These are phyloP conservation scores for Lithodes maja DNA, from an alignment of 2,888 invertebrate genomes.

Conservation along the genomic window DNA sequence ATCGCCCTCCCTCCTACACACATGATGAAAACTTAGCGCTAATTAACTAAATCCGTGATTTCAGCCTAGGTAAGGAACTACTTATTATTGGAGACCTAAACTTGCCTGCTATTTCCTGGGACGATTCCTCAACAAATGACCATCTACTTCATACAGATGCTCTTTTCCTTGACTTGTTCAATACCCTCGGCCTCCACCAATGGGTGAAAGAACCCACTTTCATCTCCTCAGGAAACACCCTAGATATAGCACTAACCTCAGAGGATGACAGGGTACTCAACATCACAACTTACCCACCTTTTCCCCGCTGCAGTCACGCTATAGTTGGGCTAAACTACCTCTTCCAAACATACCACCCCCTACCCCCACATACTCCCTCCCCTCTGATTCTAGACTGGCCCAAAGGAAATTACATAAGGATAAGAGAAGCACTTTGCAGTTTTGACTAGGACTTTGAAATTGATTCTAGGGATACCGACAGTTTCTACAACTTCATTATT, in stretches of 20 bases:
- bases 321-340: too few species aligned
- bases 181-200: conserved; percentile 1
- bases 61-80: conserved; percentile 10
- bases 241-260: background rate
- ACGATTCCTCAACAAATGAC: too few species aligned
- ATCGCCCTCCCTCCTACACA: background rate
- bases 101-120: background rate
- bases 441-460: too few species aligned
- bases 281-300: background rate
- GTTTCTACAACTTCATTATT: background rate
- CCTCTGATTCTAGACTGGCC: too few species aligned
- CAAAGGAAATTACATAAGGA: too few species aligned
- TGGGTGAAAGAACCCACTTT: background rate
- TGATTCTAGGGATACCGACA: too few species aligned
- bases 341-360: too few species aligned
- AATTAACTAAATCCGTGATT: background rate
- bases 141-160: background rate
- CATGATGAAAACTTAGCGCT: background rate
- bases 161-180: background rate
- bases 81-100: background rate
- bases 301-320: too few species aligned
- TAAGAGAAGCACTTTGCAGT: too few species aligned
- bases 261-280: background rate
- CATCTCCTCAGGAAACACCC: background rate
- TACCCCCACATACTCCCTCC: background rate